Base-by-base conservation (phyloP, 2,888 invertebrate genomes). In the Ochlodes sylvanus region DNA sequence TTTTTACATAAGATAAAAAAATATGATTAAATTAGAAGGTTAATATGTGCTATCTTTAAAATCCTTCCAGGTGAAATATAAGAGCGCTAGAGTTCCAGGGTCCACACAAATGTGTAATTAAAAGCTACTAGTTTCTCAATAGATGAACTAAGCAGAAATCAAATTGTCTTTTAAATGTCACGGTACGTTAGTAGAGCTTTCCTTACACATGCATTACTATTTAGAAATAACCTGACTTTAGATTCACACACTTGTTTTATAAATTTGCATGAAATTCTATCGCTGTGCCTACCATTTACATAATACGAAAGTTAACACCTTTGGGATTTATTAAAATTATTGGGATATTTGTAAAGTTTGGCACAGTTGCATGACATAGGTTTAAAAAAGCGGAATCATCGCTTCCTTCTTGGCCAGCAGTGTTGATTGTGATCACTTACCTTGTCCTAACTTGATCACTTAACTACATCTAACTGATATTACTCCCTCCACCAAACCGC, bases 261-360 rank as follows among this genome's bases (percentile, higher is more conserved):
- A 61, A 19, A 52, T 68, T 62, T 56, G 62, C 56, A 62, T 68
- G 56, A 68, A 57, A 27, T 50, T 38, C 68, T 62, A 56, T 62
- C 50, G 62, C 47, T 21, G 2, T 62, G 61, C 56, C 62, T 62
- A 41, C 54, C 6, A 47, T 61, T 62, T 56, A 62, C 68, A 50
- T 62, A 62, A 57, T 62, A 41, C 62, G 41, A 62, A 38, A 38
- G 50, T 62, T 62, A 52, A 56, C 55, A 61, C 61, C 54, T 61
- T 55, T 67, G 44, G n/a, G 44, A 14, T 50, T 34, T 55, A 32
- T 38, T 50, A 50, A 56, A 27, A 19, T 62, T 56, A 56, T 56
- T 34, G n/a, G 14, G n/a, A 63, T 55, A 41, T 55, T 63, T 42
- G n/a, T 21, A 47, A 61, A 61, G 34, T 42, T 15, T 6, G 44